Conservation (phyloP, 2,888 invertebrate genomes). For the Epirrhoe alternata region DNA sequence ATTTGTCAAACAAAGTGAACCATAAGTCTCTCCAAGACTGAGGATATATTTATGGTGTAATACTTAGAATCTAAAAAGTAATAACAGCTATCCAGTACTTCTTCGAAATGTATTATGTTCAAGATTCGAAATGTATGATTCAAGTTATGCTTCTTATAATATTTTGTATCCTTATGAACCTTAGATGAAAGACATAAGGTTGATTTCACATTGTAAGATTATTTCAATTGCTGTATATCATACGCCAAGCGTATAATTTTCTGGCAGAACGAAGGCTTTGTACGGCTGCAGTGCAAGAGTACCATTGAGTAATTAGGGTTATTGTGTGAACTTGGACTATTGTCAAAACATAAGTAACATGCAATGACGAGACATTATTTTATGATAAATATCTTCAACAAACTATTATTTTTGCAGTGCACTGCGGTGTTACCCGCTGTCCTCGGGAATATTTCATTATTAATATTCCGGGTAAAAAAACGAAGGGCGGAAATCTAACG, state of each 20-base stretch:
- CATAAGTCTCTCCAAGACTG: not conserved
- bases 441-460: too few species aligned
- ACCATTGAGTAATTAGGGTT: slow-evolving; percentile 15
- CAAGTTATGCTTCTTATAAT: not conserved
- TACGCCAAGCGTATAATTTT: slow-evolving; percentile 13
- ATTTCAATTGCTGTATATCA: slow-evolving; percentile 2
- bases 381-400: too few species aligned
- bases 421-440: too few species aligned
- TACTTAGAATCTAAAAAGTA: not conserved
- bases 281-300: slow-evolving; percentile 10
- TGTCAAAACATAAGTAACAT: slow-evolving; percentile 12
- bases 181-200: not conserved
- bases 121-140: not conserved
- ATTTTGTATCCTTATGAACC: not conserved
- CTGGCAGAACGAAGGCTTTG: slow-evolving; percentile 10
- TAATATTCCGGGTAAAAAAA: too few species aligned
- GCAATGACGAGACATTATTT: not conserved
- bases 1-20: too few species aligned
- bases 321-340: slow-evolving; percentile 19
- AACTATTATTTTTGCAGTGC: too few species aligned
- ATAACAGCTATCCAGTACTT: not conserved
- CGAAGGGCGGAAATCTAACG: too few species aligned
- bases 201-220: not conserved
- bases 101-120: not conserved
- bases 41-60: too few species aligned